Conservation (phyloP, 2,888 invertebrate genomes). For the Galeruca laticollis region DNA sequence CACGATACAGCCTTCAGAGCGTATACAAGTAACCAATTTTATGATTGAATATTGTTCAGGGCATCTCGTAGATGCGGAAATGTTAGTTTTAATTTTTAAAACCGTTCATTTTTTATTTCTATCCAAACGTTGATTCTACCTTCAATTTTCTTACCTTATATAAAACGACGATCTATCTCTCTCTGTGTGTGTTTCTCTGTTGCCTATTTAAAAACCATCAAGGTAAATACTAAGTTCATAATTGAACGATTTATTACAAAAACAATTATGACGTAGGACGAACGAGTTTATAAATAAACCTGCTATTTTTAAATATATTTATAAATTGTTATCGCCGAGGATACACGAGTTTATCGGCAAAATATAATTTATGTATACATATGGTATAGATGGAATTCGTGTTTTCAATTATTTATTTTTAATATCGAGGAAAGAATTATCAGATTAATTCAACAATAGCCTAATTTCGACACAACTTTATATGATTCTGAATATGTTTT, state of each 20-base stretch:
- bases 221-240: slow-evolving; percentile 42
- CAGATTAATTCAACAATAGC: background rate
- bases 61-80: too few relatives aligned
- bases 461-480: background rate
- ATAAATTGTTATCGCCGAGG: slow-evolving; percentile 43
- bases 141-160: too few relatives aligned
- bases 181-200: background rate
- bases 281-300: slow-evolving; percentile 44
- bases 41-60: too few relatives aligned
- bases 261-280: slow-evolving; percentile 44
- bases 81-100: too few relatives aligned
- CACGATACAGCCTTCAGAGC: too few relatives aligned
- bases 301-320: slow-evolving; percentile 46
- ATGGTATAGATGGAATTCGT: background rate
- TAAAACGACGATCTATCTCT: too few relatives aligned
- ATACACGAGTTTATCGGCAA: slow-evolving; percentile 37
- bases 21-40: too few relatives aligned
- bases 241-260: slow-evolving; percentile 46
- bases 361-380: slow-evolving; percentile 5
- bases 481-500: too few relatives aligned
- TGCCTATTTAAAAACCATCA: slow-evolving; percentile 31
- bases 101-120: too few relatives aligned
- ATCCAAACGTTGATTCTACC: too few relatives aligned
- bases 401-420: slow-evolving; percentile 3
- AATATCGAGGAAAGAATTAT: background rate